These are phyloP conservation scores for Struthidea cinerea DNA, from an alignment of 2,113 vertebrate species.

Conservation along the genomic window DNA sequence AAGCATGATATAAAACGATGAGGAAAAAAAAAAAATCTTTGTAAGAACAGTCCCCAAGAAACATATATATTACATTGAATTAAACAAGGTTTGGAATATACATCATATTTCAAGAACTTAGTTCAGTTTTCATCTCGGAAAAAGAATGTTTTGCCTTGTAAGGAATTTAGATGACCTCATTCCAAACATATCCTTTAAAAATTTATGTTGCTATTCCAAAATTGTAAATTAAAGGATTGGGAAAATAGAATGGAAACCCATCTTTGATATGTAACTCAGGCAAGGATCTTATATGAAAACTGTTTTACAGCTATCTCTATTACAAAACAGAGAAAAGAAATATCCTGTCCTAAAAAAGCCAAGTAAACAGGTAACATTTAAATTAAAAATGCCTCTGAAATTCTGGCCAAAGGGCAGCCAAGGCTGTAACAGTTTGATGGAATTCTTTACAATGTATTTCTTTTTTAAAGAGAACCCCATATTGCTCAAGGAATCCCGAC, in stretches of 20 bases:
- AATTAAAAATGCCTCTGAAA: conserved; percentile 12
- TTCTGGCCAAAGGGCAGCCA: conserved; percentile 32
- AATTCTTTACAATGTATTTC: conserved; percentile 60
- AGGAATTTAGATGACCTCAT: background rate
- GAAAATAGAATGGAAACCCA: background rate
- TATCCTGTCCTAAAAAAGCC: background rate
- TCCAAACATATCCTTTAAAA: background rate
- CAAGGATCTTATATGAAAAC: background rate
- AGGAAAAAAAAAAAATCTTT: background rate
- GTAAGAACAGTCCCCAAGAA: background rate
- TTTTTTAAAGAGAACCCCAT: conserved; percentile 25
- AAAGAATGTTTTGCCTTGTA: background rate
- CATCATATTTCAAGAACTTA: background rate
- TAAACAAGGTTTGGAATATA: conserved; percentile 23
- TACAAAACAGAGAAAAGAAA: background rate
- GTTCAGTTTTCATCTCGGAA: background rate
- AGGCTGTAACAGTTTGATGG: conserved; percentile 40
- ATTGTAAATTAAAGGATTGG: background rate
- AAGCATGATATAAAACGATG: background rate
- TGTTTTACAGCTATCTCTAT: background rate
- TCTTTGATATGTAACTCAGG: background rate
- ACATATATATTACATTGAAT: background rate
- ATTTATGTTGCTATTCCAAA: background rate
- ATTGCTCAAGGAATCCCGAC: conserved; percentile 44
- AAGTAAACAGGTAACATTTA: conserved; percentile 32